Evolutionary conservation across 2,797 vertebrate species (phyloP), one percentile per base, ranked within the genome.

Genomic region (Decapterus maruadsi): DNA sequence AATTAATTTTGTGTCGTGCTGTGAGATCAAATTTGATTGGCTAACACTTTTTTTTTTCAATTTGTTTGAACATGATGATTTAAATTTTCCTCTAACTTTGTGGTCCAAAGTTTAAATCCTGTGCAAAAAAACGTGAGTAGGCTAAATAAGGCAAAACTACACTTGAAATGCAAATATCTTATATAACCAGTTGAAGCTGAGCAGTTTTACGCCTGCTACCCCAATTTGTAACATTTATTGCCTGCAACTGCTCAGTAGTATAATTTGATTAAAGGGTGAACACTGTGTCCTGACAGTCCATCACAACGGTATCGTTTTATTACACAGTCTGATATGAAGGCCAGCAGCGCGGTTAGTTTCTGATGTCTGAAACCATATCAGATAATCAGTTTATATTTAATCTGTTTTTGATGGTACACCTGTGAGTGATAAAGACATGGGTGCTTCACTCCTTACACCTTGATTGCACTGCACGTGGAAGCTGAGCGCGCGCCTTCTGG

Each of bases 351-450:
- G n/a, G n/a, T 4, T 70, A 31, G 43, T 45, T 54, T 48, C 45
- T 51, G 54, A 80, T 79, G 73, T 85, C 76, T 83, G 72, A 29
- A 61, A 2, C 2, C 4, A 34, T 34, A 34, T 34, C 31, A 63
- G 78, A 82, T 82, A 68, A 65, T 72, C 55, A 65, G 36, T 20
- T 12, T 14, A n/a, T 19, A 26, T 72, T 65, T 71, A 60, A 75
- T 78, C 51, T 56, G 36, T 61, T 20, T 61, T 20, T 81, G 57
- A 55, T 80, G 57, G 63, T 9, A 17, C 58, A 67, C 65, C 7
- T 64, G 67, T 11, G 2, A 61, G 72, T 60, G 58, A 75, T 66
- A 55, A 68, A 0, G 57, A 8, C 40, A 10, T 1, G 22, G 50
- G 62, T 42, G 36, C 13, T 58, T 68, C 48, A 54, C 20, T 54